phyloP scores from a whole-genome alignment of 2,113 vertebrate species.

The Pelodiscus sinensis region DNA sequence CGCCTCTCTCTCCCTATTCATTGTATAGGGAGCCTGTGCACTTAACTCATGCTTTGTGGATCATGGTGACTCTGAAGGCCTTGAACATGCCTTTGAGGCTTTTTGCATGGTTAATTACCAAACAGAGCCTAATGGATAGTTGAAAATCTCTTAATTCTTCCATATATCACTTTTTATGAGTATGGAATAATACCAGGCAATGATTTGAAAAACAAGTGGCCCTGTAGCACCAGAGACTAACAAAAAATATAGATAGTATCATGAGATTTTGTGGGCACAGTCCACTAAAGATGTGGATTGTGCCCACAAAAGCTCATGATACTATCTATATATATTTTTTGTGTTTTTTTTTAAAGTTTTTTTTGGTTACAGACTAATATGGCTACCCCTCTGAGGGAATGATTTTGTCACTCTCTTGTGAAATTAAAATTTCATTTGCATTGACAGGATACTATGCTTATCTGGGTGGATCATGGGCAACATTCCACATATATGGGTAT shows the following conservation, averaged over 20 bases:
- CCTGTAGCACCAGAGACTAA: too few relatives aligned
- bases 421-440: slow-evolving; percentile 45
- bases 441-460: slow-evolving; percentile 39
- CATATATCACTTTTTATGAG: slow-evolving; percentile 23
- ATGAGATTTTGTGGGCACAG: too few relatives aligned
- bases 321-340: too few relatives aligned
- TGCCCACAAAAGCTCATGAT: too few relatives aligned
- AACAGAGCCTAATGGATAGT: slow-evolving; percentile 45
- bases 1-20: background rate
- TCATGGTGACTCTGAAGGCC: background rate
- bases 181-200: background rate
- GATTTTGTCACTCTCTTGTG: slow-evolving; percentile 49
- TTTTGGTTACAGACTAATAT: too few relatives aligned
- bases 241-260: too few relatives aligned
- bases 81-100: background rate
- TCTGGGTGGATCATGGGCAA: slow-evolving; percentile 36
- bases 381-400: background rate
- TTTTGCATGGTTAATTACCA: slow-evolving; percentile 38
- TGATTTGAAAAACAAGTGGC: too few relatives aligned
- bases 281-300: too few relatives aligned
- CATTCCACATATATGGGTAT: background rate
- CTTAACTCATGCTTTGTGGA: background rate
- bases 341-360: too few relatives aligned
- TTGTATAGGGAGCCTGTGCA: background rate
- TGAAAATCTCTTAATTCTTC: slow-evolving; percentile 40